Conservation (phyloP, 2,888 invertebrate genomes). For the Miltochrista miniata region DNA sequence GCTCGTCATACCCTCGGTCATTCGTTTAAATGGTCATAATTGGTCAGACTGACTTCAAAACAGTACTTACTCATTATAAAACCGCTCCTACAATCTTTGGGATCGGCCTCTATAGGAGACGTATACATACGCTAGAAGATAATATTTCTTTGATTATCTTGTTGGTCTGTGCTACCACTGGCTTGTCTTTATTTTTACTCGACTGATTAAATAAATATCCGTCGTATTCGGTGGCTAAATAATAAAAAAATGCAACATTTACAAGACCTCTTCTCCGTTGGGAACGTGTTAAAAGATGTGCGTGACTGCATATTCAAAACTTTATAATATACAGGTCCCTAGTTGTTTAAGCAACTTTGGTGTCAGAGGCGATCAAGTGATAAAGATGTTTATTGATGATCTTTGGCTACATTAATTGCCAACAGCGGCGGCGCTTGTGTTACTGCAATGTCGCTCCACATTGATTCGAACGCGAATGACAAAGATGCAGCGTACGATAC, state of each 20-base stretch:
- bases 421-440: slow-evolving; percentile 75
- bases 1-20: slow-evolving; percentile 65
- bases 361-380: slow-evolving; percentile 79
- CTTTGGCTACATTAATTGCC: slow-evolving; percentile 80
- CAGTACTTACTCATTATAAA: slow-evolving; percentile 62
- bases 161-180: slow-evolving; percentile 34
- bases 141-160: slow-evolving; percentile 32
- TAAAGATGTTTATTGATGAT: slow-evolving; percentile 83
- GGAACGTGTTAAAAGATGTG: slow-evolving; percentile 65
- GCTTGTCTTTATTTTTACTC: slow-evolving; percentile 28
- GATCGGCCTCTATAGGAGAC: slow-evolving; percentile 26
- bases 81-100: slow-evolving; percentile 44
- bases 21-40: slow-evolving; percentile 79
- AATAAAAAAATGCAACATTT: slow-evolving; percentile 42
- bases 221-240: slow-evolving; percentile 45
- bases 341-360: slow-evolving; percentile 67
- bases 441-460: slow-evolving; percentile 61
- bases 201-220: slow-evolving; percentile 28
- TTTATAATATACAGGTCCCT: slow-evolving; percentile 63
- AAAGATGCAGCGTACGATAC: slow-evolving; percentile 74
- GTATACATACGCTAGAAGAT: slow-evolving; percentile 24
- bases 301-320: slow-evolving; percentile 76
- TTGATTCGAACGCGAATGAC: slow-evolving; percentile 72
- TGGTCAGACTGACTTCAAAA: slow-evolving; percentile 65
- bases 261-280: slow-evolving; percentile 27